These are phyloP conservation scores for Tetraneura akinire DNA, from an alignment of 1,140 invertebrate species.

Conservation along the genomic window DNA sequence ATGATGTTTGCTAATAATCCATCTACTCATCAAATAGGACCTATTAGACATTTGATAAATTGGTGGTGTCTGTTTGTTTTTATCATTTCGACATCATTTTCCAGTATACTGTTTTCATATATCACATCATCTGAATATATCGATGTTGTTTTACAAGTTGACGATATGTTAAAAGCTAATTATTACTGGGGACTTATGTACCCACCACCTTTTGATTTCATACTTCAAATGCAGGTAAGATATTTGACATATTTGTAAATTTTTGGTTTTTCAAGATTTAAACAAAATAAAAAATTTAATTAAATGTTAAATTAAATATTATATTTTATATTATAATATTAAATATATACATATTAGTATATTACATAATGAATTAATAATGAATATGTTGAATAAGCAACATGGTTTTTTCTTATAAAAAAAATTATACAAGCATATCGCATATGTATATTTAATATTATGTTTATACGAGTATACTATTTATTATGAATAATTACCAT, in stretches of 20 bases:
- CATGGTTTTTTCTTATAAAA: no score
- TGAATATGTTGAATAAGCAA: no score
- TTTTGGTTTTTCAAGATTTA: no score
- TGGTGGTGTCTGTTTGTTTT: constrained; percentile 51
- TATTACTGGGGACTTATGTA: constrained; percentile 44
- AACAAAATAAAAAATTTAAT: no score
- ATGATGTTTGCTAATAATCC: constrained; percentile 39
- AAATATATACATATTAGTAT: no score
- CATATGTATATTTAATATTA: no score
- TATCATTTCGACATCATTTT: constrained; percentile 46
- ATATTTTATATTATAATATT: no score
- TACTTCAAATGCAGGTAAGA: constrained; percentile 47
- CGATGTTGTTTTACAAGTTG: background rate
- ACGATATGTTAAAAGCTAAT: constrained; percentile 16
- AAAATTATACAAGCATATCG: no score
- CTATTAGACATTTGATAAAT: constrained; percentile 45
- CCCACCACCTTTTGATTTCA: constrained; percentile 8
- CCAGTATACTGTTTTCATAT: constrained; percentile 42
- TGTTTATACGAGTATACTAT: no score
- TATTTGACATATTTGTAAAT: background rate
- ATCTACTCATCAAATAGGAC: background rate
- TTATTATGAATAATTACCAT: no score
- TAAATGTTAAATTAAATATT: no score
- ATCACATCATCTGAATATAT: constrained; percentile 32
- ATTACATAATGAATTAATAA: no score